Base-by-base conservation (phyloP, 2,888 invertebrate genomes). In the Gibbula magus region DNA sequence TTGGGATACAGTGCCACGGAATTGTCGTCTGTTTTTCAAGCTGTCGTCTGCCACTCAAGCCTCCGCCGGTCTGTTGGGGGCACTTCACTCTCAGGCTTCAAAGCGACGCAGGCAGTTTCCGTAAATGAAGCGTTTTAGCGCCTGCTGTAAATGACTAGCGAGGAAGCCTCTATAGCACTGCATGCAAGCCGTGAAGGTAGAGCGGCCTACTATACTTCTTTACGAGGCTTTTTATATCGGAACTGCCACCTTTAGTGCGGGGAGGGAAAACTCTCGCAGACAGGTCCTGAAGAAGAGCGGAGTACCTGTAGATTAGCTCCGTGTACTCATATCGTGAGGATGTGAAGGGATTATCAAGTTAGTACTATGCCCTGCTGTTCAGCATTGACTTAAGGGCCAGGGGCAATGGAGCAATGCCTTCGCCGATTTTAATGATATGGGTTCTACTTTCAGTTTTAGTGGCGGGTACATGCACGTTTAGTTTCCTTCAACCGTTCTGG, bases 401-500 rank as follows among this genome's bases (percentile, higher is more conserved):
- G 29, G 67, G 56, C 45, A 39, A 81, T 52, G 70, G 77, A 51
- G 80, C 74, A 51, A 84, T 84, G 84, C 73, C 83, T 82, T 83
- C 85, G n/a, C 86, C 86, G 45, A 84, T 87, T n/a, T 82, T 85
- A 45, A 84, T 86, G 25, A 86, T 93, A 32, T 93, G 93, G 93
- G 88, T 91, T 1, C 81, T 92, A 25, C 85, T 93, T 32, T 92
- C 93, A 7, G 83, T 92, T 32, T 84, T 91, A 25, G 91, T 93
- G 54, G 92, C 93, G 3, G 89, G 89, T 77, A 88, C 92, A 3
- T 91, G 91, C 73, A 90, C 91, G 3, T 91, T 91, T 82, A 91
- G 92, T 74, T 92, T 93, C 84, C 87, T 93, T 5, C 93, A 93
- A 79, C 92, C 93, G 1, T 91, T 91, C 77, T 93, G 93, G 93